Evolutionary conservation across 2,888 invertebrate species (phyloP).

Genomic region (Epirrhoe tristata): DNA sequence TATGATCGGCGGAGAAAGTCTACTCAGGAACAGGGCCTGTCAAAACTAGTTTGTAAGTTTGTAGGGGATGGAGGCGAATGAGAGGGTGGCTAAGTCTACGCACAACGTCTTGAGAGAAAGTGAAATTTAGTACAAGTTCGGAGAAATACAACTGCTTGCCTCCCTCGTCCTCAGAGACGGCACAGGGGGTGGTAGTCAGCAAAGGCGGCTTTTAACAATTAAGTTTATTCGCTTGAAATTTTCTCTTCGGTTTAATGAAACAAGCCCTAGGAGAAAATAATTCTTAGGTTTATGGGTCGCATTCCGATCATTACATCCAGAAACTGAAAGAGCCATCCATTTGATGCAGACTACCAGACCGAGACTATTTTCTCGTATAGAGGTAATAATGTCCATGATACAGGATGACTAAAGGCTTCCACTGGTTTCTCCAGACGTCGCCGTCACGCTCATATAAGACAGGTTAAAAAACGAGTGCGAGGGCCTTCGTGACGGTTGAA

Average conservation of each 20-base stretch:
- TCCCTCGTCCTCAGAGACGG: constrained; percentile 62
- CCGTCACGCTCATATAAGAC: constrained; percentile 32
- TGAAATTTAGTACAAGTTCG: constrained; percentile 85
- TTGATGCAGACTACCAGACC: background rate
- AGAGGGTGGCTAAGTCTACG: constrained; percentile 81
- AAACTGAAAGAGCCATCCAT: background rate
- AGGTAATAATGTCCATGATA: background rate
- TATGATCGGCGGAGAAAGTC: constrained; percentile 30
- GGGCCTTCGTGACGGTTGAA: constrained; percentile 79
- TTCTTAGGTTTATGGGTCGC: background rate
- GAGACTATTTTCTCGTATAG: background rate
- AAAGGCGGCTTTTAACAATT: constrained; percentile 83
- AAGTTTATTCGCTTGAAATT: constrained; percentile 80
- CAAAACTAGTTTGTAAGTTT: constrained; percentile 72
- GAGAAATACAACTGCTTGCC: constrained; percentile 78
- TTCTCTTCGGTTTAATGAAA: constrained; percentile 62
- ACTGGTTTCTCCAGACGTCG: constrained; percentile 17
- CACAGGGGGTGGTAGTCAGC: constrained; percentile 70
- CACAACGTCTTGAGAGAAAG: constrained; percentile 84
- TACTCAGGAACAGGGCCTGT: constrained; percentile 52
- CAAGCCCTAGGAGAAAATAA: constrained; percentile 10
- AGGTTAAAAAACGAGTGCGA: constrained; percentile 62
- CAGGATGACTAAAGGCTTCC: background rate
- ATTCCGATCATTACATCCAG: background rate
- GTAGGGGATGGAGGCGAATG: constrained; percentile 58